phyloP scores from a whole-genome alignment of 2,797 vertebrate species.

The Falco naumanni region DNA sequence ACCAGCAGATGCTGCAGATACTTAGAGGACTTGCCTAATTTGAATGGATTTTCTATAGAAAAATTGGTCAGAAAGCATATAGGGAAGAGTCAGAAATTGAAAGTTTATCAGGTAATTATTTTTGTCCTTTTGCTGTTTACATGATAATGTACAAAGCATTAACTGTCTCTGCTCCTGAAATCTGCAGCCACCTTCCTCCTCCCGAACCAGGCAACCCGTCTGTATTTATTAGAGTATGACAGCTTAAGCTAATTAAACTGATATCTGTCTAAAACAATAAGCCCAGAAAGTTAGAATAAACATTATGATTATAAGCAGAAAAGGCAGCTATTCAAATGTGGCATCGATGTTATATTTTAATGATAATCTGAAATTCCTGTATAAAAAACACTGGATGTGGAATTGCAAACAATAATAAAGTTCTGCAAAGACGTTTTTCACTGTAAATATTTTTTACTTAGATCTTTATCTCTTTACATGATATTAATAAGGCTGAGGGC shows the following conservation, averaged over 20 bases:
- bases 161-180: constrained; percentile 58
- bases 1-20: constrained; percentile 81
- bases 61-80: constrained; percentile 68
- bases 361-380: constrained; percentile 21
- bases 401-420: constrained; percentile 45
- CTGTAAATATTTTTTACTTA: constrained; percentile 37
- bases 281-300: constrained; percentile 70
- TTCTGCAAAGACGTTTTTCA: constrained; percentile 35
- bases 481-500: neutral
- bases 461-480: constrained; percentile 22
- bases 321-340: constrained; percentile 68
- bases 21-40: constrained; percentile 75
- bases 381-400: neutral
- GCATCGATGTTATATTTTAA: constrained; percentile 57
- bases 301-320: constrained; percentile 69
- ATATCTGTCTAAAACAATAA: constrained; percentile 77
- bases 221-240: constrained; percentile 73
- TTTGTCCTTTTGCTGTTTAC: constrained; percentile 69
- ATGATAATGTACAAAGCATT: constrained; percentile 61
- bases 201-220: constrained; percentile 56
- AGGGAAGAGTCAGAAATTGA: constrained; percentile 72
- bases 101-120: constrained; percentile 80
- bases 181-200: constrained; percentile 69
- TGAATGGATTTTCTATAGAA: constrained; percentile 72
- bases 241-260: constrained; percentile 75